Conservation (phyloP, 2,113 vertebrate genomes). For the Halichoerus grypus region DNA sequence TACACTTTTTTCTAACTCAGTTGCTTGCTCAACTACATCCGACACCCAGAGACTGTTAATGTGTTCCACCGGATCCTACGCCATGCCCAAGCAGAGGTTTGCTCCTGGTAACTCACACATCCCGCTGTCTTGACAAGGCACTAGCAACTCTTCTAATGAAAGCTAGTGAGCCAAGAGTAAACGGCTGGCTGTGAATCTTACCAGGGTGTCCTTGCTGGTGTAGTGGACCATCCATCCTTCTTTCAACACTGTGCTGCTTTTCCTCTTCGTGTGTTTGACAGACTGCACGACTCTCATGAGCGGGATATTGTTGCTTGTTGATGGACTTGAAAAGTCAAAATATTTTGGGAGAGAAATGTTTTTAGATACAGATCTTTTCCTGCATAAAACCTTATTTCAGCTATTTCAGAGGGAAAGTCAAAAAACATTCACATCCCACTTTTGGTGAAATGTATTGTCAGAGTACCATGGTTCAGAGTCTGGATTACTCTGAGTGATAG, state of each 20-base stretch:
- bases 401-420: background rate
- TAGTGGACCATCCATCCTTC: constrained; percentile 99
- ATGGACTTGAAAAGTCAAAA: constrained; percentile 89
- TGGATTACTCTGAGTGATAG: background rate
- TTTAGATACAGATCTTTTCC: constrained; percentile 51
- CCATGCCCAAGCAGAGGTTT: background rate
- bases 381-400: constrained; percentile 41
- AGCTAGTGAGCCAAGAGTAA: background rate
- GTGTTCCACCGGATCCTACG: background rate
- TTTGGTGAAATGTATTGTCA: constrained; percentile 15
- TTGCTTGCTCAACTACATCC: background rate
- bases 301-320: constrained; percentile 98
- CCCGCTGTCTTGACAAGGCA: background rate
- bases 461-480: background rate
- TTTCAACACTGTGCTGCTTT: constrained; percentile 96
- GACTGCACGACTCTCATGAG: constrained; percentile 98
- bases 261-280: constrained; percentile 97
- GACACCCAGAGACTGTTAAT: background rate
- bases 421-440: constrained; percentile 30
- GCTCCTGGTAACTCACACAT: background rate
- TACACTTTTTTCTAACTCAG: background rate
- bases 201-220: constrained; percentile 97
- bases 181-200: constrained; percentile 78
- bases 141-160: background rate
- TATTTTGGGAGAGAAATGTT: constrained; percentile 66